Evolutionary conservation across 2,888 invertebrate species (phyloP).

Genomic region (Plebejus anna): DNA sequence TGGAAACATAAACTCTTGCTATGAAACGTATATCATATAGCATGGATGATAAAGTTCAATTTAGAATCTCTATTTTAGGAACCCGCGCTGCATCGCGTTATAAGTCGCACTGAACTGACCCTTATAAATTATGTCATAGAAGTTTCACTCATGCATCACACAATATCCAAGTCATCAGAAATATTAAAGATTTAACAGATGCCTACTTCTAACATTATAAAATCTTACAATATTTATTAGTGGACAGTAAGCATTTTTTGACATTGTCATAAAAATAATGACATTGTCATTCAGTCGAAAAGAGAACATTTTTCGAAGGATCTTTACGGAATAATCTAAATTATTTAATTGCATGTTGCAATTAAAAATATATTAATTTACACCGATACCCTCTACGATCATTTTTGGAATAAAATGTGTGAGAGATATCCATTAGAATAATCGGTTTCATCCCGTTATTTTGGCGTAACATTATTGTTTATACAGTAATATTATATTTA

Average conservation of each 20-base stretch:
- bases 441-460: slow-evolving; percentile 7
- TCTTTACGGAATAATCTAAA: not conserved
- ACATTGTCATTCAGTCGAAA: slow-evolving; percentile 1
- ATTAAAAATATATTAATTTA: not conserved
- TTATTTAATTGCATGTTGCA: not conserved
- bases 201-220: not conserved
- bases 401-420: slow-evolving; percentile 20
- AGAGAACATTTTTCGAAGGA: not conserved
- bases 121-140: not conserved
- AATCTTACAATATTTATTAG: not conserved
- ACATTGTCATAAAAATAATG: not conserved
- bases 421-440: not conserved
- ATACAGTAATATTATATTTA: not conserved
- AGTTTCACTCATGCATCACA: not conserved
- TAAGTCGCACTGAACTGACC: not conserved
- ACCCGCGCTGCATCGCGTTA: not conserved
- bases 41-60: not conserved
- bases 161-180: not conserved
- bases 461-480: not conserved
- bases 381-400: slow-evolving; percentile 10
- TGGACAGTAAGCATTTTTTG: not conserved
- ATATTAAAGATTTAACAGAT: not conserved
- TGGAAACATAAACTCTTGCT: too few relatives aligned
- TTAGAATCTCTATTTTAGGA: not conserved
- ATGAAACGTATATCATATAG: not conserved